Evolutionary conservation across 2,888 invertebrate species (phyloP), one percentile per base, ranked within the genome.

Genomic region (Lasius platythorax): DNA sequence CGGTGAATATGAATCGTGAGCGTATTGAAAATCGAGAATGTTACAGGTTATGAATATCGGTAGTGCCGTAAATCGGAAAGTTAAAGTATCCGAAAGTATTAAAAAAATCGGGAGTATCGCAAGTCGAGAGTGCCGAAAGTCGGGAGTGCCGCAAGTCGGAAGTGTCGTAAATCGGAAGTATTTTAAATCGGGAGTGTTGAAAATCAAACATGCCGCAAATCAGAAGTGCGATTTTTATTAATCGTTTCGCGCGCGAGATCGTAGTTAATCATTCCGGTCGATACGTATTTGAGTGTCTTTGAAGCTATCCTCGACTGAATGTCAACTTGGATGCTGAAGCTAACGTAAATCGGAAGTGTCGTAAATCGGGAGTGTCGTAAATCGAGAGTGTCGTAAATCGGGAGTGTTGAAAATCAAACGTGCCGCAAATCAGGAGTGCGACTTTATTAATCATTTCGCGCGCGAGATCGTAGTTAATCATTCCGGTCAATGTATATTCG

Each of bases 401-500:
- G 75, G n/a, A 43, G 30, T 58, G 33, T 8, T 23, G 78, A 40
- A 18, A 78, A 56, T 76, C 28, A 61, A 61, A 28, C 15, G 6
- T 23, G 40, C 61, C 28, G 53, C n/a, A 37, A 68, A 28, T n/a
- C 37, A 18, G 5, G 9, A 72, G 9, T 56, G 9, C 2, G n/a
- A 30, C 11, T 43, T 63, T 43, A 43, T 74, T 75, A 75, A 75
- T 75, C 15, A 75, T 75, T 64, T 64, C 64, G n/a, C 46, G 46
- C 30, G 58, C 23, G 37, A 37, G 33, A 28, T 73, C 28, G 33
- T 23, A 23, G 23, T 23, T 46, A 30, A 11, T 40, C 43, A 61
- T 30, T 11, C 30, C 5, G 43, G 9, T 46, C 37, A 43, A 30
- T 12, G 30, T n/a, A 12, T 30, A 61, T 63, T 63, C 30, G 63